phyloP scores from a whole-genome alignment of 2,797 vertebrate species.

The Botia kubotai region DNA sequence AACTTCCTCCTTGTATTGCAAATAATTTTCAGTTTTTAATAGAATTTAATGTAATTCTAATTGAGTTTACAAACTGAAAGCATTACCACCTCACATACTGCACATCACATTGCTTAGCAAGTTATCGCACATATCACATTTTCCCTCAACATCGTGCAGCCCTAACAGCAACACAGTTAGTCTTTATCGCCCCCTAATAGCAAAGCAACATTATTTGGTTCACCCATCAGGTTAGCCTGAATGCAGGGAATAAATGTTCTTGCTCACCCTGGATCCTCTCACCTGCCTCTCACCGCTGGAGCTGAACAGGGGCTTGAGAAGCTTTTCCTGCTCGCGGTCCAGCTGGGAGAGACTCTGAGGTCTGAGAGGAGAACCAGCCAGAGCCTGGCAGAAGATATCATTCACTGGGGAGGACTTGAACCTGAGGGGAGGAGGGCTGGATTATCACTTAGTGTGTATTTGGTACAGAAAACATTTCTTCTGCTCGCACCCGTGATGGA shows the following conservation, averaged over 20 bases:
- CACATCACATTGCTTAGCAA: too few species aligned
- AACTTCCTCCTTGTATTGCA: constrained; percentile 84
- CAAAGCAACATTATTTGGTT: too few species aligned
- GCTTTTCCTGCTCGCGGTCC: constrained; percentile 88
- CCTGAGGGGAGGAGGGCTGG: constrained; percentile 80
- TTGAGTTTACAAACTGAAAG: too few species aligned
- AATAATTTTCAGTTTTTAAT: too few species aligned
- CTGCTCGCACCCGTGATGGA: neutral
- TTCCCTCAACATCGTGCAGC: too few species aligned
- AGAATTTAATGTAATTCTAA: too few species aligned
- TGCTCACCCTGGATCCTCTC: constrained; percentile 50
- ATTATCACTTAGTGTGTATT: too few species aligned
- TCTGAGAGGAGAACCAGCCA: constrained; percentile 90
- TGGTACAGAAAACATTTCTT: neutral
- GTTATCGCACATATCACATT: too few species aligned
- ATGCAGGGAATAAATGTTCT: neutral
- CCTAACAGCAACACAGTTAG: too few species aligned
- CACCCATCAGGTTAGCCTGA: too few species aligned
- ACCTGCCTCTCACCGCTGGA: constrained; percentile 72
- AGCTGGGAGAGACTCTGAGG: constrained; percentile 87
- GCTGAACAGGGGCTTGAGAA: constrained; percentile 87
- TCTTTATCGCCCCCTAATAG: too few species aligned
- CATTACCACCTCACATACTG: too few species aligned
- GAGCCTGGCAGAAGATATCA: constrained; percentile 94
- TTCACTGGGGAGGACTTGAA: constrained; percentile 96